Conservation (phyloP, 2,888 invertebrate genomes). For the Acholoe squamosa region DNA sequence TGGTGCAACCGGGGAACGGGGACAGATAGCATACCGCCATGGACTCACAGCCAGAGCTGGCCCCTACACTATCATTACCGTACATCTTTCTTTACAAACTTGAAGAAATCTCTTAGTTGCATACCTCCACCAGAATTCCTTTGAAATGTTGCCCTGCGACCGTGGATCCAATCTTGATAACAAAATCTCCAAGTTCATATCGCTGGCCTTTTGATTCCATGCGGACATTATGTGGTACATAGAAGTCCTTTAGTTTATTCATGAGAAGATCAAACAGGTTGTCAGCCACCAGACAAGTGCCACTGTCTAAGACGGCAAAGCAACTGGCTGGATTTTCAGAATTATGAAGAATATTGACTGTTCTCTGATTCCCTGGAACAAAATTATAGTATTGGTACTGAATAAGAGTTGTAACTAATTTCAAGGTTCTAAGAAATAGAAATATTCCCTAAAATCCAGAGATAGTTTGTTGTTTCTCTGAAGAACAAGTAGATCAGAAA, state of each 20-base stretch:
- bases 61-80: no score
- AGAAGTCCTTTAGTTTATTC: constrained; percentile 93
- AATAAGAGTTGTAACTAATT: no score
- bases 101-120: not conserved
- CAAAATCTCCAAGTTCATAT: constrained; percentile 90
- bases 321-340: constrained; percentile 97
- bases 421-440: no score
- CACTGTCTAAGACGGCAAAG: constrained; percentile 93
- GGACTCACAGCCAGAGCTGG: no score
- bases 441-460: no score
- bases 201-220: constrained; percentile 91
- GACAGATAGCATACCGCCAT: no score
- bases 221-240: constrained; percentile 86
- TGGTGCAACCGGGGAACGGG: no score
- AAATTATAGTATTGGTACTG: no score
- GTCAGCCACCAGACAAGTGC: constrained; percentile 94
- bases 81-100: no score
- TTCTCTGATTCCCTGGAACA: constrained; percentile 88
- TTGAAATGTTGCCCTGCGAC: constrained; percentile 94
- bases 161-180: constrained; percentile 95
- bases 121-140: constrained; percentile 94
- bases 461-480: no score
- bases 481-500: no score
- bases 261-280: constrained; percentile 94
- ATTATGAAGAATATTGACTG: constrained; percentile 96